Base-by-base conservation (phyloP, 2,113 vertebrate species). In the Apteryx mantelli region DNA sequence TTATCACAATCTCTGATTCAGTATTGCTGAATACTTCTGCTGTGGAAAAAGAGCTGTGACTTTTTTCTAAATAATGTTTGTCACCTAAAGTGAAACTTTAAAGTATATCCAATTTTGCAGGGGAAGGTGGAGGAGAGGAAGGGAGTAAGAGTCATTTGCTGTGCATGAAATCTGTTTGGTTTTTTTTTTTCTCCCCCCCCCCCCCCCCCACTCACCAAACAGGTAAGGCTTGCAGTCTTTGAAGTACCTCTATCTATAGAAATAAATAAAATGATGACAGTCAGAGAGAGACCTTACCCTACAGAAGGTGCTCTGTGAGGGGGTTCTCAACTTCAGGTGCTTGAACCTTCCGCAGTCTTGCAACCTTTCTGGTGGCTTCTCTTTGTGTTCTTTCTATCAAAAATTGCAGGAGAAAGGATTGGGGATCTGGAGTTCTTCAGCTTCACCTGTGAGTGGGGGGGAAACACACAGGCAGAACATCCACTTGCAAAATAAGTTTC, bases 1-100 rank as follows among this genome's bases (percentile, higher is more conserved):
- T 88, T 86, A 32, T 93, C 60, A 68, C 38, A 80, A 2, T 81
- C 30, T 84, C 77, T 82, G 92, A 84, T 82, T 96, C 89, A 92
- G 44, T 84, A 52, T 75, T 4, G 24, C 60, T 84, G 80, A 91
- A 56, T 84, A 91, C 68, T 88, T 93, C 42, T 69, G 83, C 28
- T 78, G 30, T 48, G 38, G 46, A 52, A 42, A 21, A 38, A 83
- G 4, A 38, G 6, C 42, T 63, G 6, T 64, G 32, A 16, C 68
- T 56, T 30, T 60, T 32, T 76, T 60, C 42, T 82, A 88, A 91
- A 69, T 69, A 88, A 42, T 28, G 25, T 46, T 89, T 85, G 60
- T 46, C 55, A 65, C 38, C 36, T 76, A 52, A 82, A 79, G 85
- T 50, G 70, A 75, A 89, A 66, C 1, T 32, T 38, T 56, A n/a